These are phyloP conservation scores for Aplodontia rufa DNA, from an alignment of 2,113 vertebrate genomes.

Conservation along the genomic window DNA sequence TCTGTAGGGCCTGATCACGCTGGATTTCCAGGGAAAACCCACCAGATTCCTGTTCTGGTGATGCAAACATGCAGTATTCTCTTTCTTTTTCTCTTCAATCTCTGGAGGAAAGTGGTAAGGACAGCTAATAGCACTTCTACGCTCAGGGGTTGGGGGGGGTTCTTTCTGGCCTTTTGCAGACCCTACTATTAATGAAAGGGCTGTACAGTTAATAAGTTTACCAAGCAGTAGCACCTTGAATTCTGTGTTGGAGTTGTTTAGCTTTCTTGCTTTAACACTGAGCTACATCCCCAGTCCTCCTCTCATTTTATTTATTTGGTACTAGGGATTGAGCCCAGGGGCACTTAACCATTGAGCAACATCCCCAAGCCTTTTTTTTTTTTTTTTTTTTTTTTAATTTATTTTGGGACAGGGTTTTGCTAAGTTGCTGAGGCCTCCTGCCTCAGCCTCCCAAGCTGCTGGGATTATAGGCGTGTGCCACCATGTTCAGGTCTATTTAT, in stretches of 20 bases:
- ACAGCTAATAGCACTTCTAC: slow-evolving; percentile 33
- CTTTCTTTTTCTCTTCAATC: not conserved
- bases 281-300: no score
- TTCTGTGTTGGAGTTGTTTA: slow-evolving; percentile 3
- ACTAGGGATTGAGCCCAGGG: no score
- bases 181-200: slow-evolving; percentile 19
- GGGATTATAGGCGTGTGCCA: no score
- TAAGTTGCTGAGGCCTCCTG: no score
- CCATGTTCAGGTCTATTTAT: no score
- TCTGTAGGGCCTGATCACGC: not conserved
- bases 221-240: slow-evolving; percentile 6
- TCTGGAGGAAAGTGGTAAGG: slow-evolving; percentile 31
- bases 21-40: slow-evolving; percentile 43
- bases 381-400: no score
- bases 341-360: no score
- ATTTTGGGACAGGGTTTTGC: no score
- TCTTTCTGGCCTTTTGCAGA: not conserved
- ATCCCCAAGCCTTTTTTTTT: no score
- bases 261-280: not conserved
- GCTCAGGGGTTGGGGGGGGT: not conserved
- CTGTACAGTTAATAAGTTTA: slow-evolving; percentile 9
- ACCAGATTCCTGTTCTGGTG: not conserved
- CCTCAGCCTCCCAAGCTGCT: no score
- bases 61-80: not conserved
- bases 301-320: no score